A percentile compares a stretch with the other conserved stretches of the same genome.
Evolutionary conservation across 2,797 vertebrate species (phyloP).

Genomic region (Typhlichthys subterraneus): DNA sequence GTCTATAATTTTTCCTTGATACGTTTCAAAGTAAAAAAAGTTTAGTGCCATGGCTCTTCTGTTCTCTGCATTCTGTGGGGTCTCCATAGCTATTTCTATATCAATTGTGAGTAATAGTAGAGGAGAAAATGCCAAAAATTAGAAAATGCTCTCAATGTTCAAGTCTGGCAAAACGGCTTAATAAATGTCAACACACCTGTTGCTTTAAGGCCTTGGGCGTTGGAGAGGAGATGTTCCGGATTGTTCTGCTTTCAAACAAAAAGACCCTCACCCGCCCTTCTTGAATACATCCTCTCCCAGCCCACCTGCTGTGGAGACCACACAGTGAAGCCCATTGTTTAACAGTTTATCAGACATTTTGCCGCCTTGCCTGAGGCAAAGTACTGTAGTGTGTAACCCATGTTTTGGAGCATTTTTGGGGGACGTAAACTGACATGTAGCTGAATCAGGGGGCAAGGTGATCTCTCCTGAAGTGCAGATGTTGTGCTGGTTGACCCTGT

Average conservation of each 20-base stretch:
- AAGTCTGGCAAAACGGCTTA: background rate
- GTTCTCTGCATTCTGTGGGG: too few relatives aligned
- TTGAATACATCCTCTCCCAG: constrained; percentile 3
- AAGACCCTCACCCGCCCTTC: constrained; percentile 9
- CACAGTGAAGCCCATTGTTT: constrained; percentile 19
- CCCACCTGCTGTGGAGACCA: constrained; percentile 14
- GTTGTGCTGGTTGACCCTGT: constrained; percentile 43
- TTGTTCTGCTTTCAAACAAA: constrained; percentile 20
- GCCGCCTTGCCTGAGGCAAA: constrained; percentile 16
- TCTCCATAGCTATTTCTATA: too few relatives aligned
- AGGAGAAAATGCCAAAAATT: too few relatives aligned
- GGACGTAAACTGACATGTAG: constrained; percentile 32
- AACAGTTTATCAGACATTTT: constrained; percentile 21
- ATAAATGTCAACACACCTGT: constrained; percentile 1
- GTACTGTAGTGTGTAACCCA: background rate
- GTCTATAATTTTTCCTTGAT: background rate
- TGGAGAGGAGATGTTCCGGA: background rate
- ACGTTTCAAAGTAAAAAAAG: background rate
- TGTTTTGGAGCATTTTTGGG: constrained; percentile 29
- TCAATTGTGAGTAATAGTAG: too few relatives aligned
- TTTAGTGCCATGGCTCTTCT: background rate
- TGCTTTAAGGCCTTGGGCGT: constrained; percentile 7
- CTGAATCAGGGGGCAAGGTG: constrained; percentile 11
- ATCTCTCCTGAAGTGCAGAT: constrained; percentile 45
- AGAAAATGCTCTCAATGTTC: too few relatives aligned